Evolutionary conservation across 1,140 invertebrate species (phyloP), one percentile per base, ranked within the genome.

Genomic region (Brachionus rotundiformis): DNA sequence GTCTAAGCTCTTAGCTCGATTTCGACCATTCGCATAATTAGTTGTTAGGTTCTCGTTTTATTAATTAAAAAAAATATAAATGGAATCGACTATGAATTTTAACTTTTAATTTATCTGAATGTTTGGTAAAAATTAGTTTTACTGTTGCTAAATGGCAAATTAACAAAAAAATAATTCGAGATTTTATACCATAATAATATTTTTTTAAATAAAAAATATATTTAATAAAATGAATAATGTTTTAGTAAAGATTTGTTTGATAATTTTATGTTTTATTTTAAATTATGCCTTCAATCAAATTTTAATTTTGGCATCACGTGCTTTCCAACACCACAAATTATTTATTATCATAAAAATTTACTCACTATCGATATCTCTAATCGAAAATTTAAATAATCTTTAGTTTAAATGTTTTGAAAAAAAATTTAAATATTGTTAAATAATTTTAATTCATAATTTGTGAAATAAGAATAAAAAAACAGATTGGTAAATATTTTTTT

Each of bases 321-420:
- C 29, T 39, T 27, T 68, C 13, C 27, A 23, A 68, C n/a, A n/a
- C 2, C 8, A 19, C 2, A 68, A 19, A n/a, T 6, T 36, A 36
- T 5, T 31, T 68, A 23, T 68, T 68, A 68, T 31, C 63, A 68
- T 68, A 68, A 68, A 63, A 68, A 13, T 63, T 68, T 41, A 19
- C 63, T 36, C 33, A 54, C 47, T 54, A 54, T 54, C 47, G 47
- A 54, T 54, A 25, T 54, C 47, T 54, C 47, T 8, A 54, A 54
- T 54, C 47, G 47, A 54, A 54, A 10, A 39, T 10, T 39, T 11
- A 39, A 39, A 39, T 1, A 39, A 6, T 39, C 1, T 39, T 39
- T 39, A 10, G 7, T 39, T 39, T 10, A n/a, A n/a, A n/a, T n/a
- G n/a, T n/a, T 39, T 39, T 39, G 36, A 39, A 10, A 2, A 39